A percentile compares a stretch with the other conserved stretches of the same genome.
phyloP scores from a whole-genome alignment of 2,113 vertebrate species.

The Paratilapia polleni region DNA sequence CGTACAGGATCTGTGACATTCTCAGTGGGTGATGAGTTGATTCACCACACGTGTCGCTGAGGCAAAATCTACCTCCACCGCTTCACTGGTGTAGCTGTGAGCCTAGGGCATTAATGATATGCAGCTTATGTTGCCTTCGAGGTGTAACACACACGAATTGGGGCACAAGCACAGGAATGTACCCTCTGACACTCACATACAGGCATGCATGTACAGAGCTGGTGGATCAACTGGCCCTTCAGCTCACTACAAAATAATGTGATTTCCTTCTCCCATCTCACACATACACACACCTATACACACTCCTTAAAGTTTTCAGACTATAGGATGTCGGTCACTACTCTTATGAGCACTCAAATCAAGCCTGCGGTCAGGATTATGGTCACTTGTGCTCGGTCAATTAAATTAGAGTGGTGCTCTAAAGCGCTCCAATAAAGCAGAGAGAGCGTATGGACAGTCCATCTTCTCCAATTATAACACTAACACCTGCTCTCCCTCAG shows the following conservation, averaged over 20 bases:
- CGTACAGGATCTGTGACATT: conserved; percentile 12
- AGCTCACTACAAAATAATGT: conserved; percentile 64
- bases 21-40: conserved; percentile 2
- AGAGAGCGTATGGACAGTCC: conserved; percentile 63
- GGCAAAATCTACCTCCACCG: neutral
- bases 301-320: conserved; percentile 57
- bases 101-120: neutral
- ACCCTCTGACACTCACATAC: conserved; percentile 13
- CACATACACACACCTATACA: conserved; percentile 25
- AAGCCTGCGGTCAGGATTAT: conserved; percentile 80
- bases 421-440: conserved; percentile 68
- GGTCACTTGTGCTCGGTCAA: conserved; percentile 74
- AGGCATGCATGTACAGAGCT: neutral
- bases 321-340: conserved; percentile 71
- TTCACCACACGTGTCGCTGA: neutral
- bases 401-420: conserved; percentile 76
- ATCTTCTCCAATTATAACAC: conserved; percentile 71
- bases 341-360: conserved; percentile 80
- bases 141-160: neutral
- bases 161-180: neutral
- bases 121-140: neutral
- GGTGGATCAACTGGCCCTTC: conserved; percentile 32
- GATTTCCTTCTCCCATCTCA: conserved; percentile 65
- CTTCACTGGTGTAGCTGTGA: neutral
- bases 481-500: conserved; percentile 36